A percentile compares a stretch with the other conserved stretches of the same genome.
Evolutionary conservation across 2,797 vertebrate genomes (phyloP).

Genomic region (Channa striata): DNA sequence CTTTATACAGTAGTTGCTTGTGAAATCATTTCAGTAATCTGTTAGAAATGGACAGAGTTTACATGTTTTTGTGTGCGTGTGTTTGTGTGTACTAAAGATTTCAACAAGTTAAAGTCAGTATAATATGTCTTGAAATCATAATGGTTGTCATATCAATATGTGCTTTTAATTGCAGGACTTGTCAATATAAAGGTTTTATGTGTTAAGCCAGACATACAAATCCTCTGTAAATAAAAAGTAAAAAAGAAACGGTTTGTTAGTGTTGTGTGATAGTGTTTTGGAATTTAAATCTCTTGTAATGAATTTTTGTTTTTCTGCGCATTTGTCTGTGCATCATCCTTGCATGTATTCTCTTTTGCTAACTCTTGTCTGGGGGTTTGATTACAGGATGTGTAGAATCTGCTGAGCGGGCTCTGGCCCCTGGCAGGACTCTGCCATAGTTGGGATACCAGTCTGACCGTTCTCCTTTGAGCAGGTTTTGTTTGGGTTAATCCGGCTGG

Average conservation of each 20-base stretch:
- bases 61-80: conserved; percentile 82
- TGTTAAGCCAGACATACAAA: conserved; percentile 85
- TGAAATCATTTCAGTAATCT: conserved; percentile 88
- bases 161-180: conserved; percentile 88
- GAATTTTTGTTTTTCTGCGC: not conserved
- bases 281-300: conserved; percentile 25
- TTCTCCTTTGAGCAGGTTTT: conserved; percentile 70
- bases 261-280: conserved; percentile 46
- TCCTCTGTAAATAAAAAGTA: conserved; percentile 89
- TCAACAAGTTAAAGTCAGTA: conserved; percentile 82
- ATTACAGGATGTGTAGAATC: conserved; percentile 67
- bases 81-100: conserved; percentile 83
- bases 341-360: conserved; percentile 47
- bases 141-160: conserved; percentile 86
- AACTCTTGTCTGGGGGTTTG: conserved; percentile 49
- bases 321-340: conserved; percentile 15
- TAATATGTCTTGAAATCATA: conserved; percentile 87
- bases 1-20: conserved; percentile 86
- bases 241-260: conserved; percentile 50
- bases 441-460: conserved; percentile 75
- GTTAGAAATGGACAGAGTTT: conserved; percentile 84
- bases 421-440: conserved; percentile 63
- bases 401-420: conserved; percentile 76
- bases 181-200: conserved; percentile 85
- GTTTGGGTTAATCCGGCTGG: conserved; percentile 79